Conservation (phyloP, 2,797 vertebrate genomes). For the Tragelaphus eurycerus region DNA sequence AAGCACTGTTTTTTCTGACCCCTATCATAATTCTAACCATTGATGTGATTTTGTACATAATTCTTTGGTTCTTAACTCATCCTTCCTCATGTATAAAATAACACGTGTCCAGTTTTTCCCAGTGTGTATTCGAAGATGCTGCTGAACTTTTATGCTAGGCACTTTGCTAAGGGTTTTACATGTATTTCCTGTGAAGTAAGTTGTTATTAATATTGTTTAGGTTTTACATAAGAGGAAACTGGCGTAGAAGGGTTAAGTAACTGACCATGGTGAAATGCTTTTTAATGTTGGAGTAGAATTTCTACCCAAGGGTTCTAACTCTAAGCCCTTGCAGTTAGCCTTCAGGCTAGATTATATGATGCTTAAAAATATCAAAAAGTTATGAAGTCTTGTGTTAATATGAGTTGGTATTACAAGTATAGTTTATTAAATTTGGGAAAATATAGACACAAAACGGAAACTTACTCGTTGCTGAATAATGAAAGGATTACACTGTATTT, state of each 20-base stretch:
- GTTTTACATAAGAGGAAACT: neutral
- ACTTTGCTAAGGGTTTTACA: neutral
- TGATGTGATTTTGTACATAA: neutral
- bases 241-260: neutral
- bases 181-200: neutral
- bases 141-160: neutral
- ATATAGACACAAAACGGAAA: neutral
- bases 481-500: neutral
- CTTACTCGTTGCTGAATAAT: neutral
- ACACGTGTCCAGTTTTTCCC: neutral
- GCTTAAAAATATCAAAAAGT: neutral
- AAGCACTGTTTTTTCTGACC: neutral
- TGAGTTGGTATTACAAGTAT: neutral
- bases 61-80: neutral
- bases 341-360: neutral
- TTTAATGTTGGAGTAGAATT: neutral
- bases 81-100: neutral
- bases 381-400: neutral
- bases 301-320: neutral
- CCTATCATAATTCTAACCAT: neutral
- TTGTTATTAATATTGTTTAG: neutral
- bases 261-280: neutral
- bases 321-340: neutral
- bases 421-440: slow-evolving; percentile 23
- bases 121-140: neutral